Base-by-base conservation (phyloP, 2,888 invertebrate species). In the Perithous albicinctus region DNA sequence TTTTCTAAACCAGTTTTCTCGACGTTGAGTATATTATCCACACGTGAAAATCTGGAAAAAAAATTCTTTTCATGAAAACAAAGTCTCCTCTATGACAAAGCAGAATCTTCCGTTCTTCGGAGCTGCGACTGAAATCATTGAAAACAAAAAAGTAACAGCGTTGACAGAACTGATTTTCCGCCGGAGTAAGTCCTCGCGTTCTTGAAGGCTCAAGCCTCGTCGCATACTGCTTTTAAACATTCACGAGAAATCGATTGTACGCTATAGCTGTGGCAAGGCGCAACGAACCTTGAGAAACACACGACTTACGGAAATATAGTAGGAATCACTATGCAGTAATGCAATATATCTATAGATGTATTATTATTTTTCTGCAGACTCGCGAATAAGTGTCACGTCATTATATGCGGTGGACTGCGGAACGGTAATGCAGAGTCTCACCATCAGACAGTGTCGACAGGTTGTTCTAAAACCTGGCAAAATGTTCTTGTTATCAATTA, bases 221-320 rank as follows among this genome's bases (percentile, higher is more conserved):
- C 26, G 26, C 51, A 35, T 2, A 41, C 18, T 38, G 72, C 29
- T 26, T 63, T 77, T 43, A 73, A 77, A 77, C 46, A 77, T 81
- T 73, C 51, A 81, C 26, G 35, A 63, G 43, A 54, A 48, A 77
- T 69, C 67, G 66, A 81, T 76, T 66, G 8, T 41, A 59, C 54
- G 54, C 8, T 15, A 20, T n/a, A n/a, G n/a, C n/a, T n/a, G 15
- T 8, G n/a, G 38, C 48, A 59, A 70, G 74, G 64, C 73, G 61
- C 80, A 77, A 67, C 61, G 76, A 80, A 67, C 80, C 76, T 80
- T 80, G 75, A 61, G 63, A 76, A 29, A 56, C 56, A 54, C 48
- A 35, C 35, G 18, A 59, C 20, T 80, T 70, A 54, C 76, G 70
- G 48, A 51, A 76, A 23, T 41, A 41, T 46, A 72, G 59, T 51